Base-by-base conservation (phyloP, 2,888 invertebrate species). In the Thelaira solivaga region DNA sequence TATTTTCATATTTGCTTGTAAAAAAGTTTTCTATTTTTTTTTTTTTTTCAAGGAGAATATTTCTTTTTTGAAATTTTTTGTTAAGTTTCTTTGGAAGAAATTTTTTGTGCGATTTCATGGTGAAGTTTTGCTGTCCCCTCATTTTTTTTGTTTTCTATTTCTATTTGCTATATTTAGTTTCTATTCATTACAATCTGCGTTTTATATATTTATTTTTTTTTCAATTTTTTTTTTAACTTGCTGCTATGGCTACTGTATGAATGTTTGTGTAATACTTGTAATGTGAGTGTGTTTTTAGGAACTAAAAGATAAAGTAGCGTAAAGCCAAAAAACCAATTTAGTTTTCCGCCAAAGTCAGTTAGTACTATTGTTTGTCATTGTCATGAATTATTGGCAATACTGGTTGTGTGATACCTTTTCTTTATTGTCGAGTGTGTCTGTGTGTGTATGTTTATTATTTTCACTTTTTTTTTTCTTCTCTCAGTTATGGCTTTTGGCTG, bases 311-410 rank as follows among this genome's bases (percentile, higher is more conserved):
- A 69, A 73, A 77, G 68, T 36, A 59, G 49, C 62, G 49, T 59
- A 51, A 73, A 77, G 64, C 77, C 77, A 77, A 77, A n/a, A 73
- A 77, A 77, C 73, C 73, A 73, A 77, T 73, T 77, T 77, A 73
- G 68, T 77, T 73, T 57, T 68, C 62, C 73, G 64, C 51, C 73
- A 55, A 10, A 62, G 26, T 62, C 55, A 57, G 65, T 71, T 65
- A 53, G 62, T 31, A 45, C 51, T 43, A 67, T 51, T 68, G 57
- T 69, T 49, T 77, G 77, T 49, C 68, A 73, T 62, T 45, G 68
- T 36, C 59, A 47, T 73, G 73, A 77, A 69, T 73, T 77, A 77
- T 77, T 68, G 68, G 73, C 36, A 57, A 65, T 64, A 73, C 36
- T 55, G 34, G 31, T n/a, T n/a, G n/a, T n/a, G n/a, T n/a, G n/a